Evolutionary conservation across 2,888 invertebrate species (phyloP), one percentile per base, ranked within the genome.

Genomic region (Apamea anceps): DNA sequence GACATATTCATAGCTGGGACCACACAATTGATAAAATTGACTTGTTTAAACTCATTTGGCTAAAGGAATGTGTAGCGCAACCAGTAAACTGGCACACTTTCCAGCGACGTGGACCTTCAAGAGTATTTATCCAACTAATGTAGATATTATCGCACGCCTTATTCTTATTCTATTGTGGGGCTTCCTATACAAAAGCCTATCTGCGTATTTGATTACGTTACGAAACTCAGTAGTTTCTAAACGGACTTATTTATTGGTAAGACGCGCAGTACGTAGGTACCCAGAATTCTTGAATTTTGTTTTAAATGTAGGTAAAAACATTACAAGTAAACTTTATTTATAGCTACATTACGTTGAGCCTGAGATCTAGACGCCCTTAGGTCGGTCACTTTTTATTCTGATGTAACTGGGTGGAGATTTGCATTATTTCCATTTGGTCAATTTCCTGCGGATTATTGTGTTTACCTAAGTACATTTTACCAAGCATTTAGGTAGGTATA

Each of bases 31-130:
- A 72, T 48, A 37, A 73, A 51, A 54, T 18, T 37, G 28, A 45
- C 45, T 79, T 70, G 70, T 73, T 66, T 45, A 71, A 62, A 15
- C 82, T 73, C 28, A 82, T 80, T 73, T 80, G 66, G 42, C 32
- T n/a, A 51, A 66, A 75, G 77, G 67, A 74, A 85, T 85, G 54
- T 74, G 89, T 86, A 90, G 85, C 90, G 92, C 90, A 94, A 92
- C 90, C 87, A 91, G 91, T 90, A 82, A 90, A 90, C 87, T 89
- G 92, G 91, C 93, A 92, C 92, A 95, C 94, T 95, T 95, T 95
- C 94, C 89, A 93, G 91, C 91, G 91, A 87, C 91, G 89, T 90
- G 88, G 93, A 91, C 94, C 93, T 94, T 89, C 88, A 90, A 81
- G 81, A 60, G n/a, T 60, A 60, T 12, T 60, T 60, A 60, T 91